Conservation (phyloP, 2,113 vertebrate species). For the Corythornis vintsioides region DNA sequence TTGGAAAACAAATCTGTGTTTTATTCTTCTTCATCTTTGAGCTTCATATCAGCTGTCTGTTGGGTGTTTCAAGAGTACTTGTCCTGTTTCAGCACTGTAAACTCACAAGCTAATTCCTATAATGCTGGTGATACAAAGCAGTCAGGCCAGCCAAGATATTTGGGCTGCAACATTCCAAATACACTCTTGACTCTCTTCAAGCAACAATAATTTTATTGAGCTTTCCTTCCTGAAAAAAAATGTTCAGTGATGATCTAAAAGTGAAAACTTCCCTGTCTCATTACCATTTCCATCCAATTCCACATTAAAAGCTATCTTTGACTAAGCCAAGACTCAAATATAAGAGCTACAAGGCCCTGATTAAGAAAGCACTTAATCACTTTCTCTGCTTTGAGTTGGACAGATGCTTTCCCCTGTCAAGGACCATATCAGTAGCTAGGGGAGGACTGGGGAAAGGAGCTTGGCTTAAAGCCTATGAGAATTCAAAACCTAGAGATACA, state of each 20-base stretch:
- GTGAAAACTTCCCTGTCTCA: conserved; percentile 30
- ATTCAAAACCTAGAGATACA: conserved; percentile 35
- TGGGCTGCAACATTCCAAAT: conserved; percentile 16
- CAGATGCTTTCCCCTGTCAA: conserved; percentile 39
- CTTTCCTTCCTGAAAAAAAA: conserved; percentile 51
- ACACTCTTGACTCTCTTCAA: conserved; percentile 23
- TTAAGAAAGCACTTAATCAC: conserved; percentile 57
- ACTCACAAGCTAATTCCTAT: conserved; percentile 38
- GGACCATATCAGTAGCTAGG: conserved; percentile 50
- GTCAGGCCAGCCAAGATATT: conserved; percentile 35
- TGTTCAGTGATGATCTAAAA: conserved; percentile 31
- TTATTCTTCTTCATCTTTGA: not conserved
- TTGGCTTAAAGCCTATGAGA: conserved; percentile 57
- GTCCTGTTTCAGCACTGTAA: conserved; percentile 28
- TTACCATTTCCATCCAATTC: conserved; percentile 39
- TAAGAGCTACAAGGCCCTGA: conserved; percentile 33
- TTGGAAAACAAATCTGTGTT: not conserved
- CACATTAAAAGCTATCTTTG: conserved; percentile 4
- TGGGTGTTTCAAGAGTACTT: conserved; percentile 30
- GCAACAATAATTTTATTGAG: conserved; percentile 13
- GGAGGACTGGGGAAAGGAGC: conserved; percentile 25
- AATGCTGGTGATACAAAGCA: not conserved
- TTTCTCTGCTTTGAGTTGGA: conserved; percentile 32
- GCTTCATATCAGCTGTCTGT: not conserved
- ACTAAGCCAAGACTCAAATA: conserved; percentile 20